A percentile compares a stretch with the other conserved stretches of the same genome.
Evolutionary conservation across 2,797 vertebrate species (phyloP).

Genomic region (Falco novaeseelandiae): DNA sequence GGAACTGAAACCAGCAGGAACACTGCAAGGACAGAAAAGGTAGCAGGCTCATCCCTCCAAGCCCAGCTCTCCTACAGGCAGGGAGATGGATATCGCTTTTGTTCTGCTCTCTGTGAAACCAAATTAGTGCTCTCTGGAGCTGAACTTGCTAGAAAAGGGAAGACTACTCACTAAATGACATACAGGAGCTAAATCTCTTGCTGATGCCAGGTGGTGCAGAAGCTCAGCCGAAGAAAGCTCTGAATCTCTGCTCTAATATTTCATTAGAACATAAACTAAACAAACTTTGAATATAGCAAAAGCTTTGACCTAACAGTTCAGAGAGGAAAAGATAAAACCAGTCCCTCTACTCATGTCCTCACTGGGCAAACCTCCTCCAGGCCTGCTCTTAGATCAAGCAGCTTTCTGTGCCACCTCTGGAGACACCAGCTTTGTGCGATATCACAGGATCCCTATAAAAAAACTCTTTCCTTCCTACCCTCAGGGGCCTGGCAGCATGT

Average conservation of each 20-base stretch:
- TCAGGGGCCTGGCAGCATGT: neutral
- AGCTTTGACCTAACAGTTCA: neutral
- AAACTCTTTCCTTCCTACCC: neutral
- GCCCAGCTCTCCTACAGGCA: neutral
- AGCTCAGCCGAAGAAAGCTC: neutral
- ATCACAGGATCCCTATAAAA: neutral
- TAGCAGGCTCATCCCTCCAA: neutral
- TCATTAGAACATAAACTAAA: neutral
- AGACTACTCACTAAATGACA: neutral
- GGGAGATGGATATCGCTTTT: neutral
- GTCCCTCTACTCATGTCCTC: neutral
- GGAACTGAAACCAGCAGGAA: conserved; percentile 55
- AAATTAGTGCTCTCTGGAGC: neutral
- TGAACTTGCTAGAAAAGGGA: neutral
- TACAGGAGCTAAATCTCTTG: neutral
- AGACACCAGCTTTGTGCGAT: neutral
- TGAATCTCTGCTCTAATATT: neutral
- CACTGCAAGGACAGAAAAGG: neutral
- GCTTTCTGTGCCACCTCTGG: neutral
- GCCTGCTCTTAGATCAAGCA: neutral
- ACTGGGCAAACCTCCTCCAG: neutral
- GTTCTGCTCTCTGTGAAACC: neutral
- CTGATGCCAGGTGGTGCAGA: neutral
- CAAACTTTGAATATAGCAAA: neutral
- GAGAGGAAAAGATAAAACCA: neutral